phyloP scores from a whole-genome alignment of 2,113 vertebrate genomes.

The Sapajus apella region DNA sequence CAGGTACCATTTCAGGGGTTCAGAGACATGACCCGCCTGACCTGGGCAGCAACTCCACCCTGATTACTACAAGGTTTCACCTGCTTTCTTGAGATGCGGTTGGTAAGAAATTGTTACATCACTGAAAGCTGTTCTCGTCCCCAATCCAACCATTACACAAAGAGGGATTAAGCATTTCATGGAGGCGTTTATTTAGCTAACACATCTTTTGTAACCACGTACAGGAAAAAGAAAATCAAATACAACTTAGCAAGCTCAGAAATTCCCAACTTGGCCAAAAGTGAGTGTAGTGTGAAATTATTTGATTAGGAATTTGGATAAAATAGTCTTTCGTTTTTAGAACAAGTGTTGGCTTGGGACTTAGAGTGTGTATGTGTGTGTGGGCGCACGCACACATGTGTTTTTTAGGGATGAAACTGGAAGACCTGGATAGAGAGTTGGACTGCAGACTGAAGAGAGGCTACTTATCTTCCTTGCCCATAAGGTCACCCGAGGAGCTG shows the following conservation, averaged over 20 bases:
- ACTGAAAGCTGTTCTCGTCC: background rate
- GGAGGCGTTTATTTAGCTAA: background rate
- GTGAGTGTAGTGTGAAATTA: background rate
- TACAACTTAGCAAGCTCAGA: background rate
- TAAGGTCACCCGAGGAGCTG: rapidly evolving
- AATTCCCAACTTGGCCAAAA: background rate
- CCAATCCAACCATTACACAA: background rate
- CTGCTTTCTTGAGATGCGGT: background rate
- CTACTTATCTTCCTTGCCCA: background rate
- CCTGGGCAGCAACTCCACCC: background rate
- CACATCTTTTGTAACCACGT: background rate
- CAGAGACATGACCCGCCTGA: background rate
- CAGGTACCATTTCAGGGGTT: background rate
- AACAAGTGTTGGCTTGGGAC: background rate
- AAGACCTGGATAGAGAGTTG: background rate
- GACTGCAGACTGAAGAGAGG: background rate
- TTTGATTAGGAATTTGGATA: background rate
- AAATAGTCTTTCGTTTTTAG: background rate
- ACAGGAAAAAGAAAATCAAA: background rate
- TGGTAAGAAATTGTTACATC: background rate
- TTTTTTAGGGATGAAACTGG: too few relatives aligned
- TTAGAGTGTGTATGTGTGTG: background rate
- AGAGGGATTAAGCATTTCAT: background rate
- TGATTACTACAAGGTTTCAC: background rate
- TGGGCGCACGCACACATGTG: rapidly evolving